Evolutionary conservation across 2,888 invertebrate species (phyloP).

Genomic region (Lacanobia oleracea): DNA sequence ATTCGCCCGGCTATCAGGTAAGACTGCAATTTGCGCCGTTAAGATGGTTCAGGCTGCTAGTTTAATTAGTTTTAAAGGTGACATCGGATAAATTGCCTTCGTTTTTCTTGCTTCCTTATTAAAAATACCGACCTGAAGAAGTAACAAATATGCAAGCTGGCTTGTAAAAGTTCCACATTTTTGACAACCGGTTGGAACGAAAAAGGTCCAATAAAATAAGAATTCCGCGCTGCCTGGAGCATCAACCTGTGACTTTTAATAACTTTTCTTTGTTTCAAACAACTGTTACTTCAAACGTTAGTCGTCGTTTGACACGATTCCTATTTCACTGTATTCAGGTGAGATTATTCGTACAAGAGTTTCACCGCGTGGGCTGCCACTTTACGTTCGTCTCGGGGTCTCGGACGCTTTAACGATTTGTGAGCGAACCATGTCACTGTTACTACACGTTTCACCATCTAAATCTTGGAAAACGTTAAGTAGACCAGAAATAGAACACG

Average conservation of each 20-base stretch:
- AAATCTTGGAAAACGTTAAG: slow-evolving; percentile 53
- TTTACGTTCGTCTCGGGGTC: slow-evolving; percentile 65
- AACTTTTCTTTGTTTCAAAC: slow-evolving; percentile 45
- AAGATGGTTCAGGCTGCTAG: slow-evolving; percentile 19
- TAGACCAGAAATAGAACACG: slow-evolving; percentile 54
- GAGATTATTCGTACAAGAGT: slow-evolving; percentile 58
- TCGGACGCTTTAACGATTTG: slow-evolving; percentile 64
- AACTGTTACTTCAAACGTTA: slow-evolving; percentile 37
- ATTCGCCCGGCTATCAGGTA: slow-evolving; percentile 37
- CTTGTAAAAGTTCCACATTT: slow-evolving; percentile 29
- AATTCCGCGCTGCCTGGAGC: slow-evolving; percentile 15
- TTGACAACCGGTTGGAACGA: slow-evolving; percentile 26
- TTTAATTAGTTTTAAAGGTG: slow-evolving; percentile 31
- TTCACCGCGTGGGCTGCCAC: slow-evolving; percentile 62
- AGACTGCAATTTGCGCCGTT: slow-evolving; percentile 29
- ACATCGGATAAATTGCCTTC: slow-evolving; percentile 26
- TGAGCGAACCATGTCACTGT: slow-evolving; percentile 65
- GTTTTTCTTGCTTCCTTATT: slow-evolving; percentile 29
- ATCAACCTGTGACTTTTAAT: slow-evolving; percentile 19
- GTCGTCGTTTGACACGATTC: slow-evolving; percentile 45
- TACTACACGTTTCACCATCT: slow-evolving; percentile 56
- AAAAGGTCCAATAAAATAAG: slow-evolving; percentile 22
- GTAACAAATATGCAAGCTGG: slow-evolving; percentile 28
- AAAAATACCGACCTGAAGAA: slow-evolving; percentile 32
- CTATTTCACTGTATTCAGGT: slow-evolving; percentile 53